A percentile compares a stretch with the other conserved stretches of the same genome.
Evolutionary conservation across 1,140 invertebrate species (phyloP).

Genomic region (Drosophila bipectinata): DNA sequence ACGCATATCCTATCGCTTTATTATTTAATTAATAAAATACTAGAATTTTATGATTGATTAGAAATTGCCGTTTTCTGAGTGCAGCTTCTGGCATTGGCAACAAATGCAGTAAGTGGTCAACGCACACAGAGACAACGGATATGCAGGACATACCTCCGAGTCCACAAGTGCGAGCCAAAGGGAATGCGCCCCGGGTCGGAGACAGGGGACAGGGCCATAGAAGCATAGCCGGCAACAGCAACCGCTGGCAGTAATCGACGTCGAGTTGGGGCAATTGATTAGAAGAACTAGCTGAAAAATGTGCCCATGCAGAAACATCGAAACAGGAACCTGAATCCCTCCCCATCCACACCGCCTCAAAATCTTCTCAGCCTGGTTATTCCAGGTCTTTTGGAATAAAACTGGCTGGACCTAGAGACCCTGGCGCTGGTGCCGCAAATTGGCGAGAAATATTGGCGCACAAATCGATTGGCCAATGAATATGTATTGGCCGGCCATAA

Average conservation of each 20-base stretch:
- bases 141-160: slow-evolving; percentile 19
- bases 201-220: background rate
- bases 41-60: background rate
- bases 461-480: slow-evolving; percentile 80
- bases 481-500: slow-evolving; percentile 59
- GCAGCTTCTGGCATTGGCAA: slow-evolving; percentile 50
- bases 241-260: slow-evolving; percentile 55
- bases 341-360: background rate
- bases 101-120: slow-evolving; percentile 64
- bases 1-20: background rate
- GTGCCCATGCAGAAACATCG: slow-evolving; percentile 34
- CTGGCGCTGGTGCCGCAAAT: slow-evolving; percentile 53
- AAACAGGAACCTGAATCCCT: slow-evolving; percentile 30
- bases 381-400: slow-evolving; percentile 14
- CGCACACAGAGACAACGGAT: slow-evolving; percentile 44
- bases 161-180: background rate
- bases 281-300: slow-evolving; percentile 65
- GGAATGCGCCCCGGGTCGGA: background rate
- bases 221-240: slow-evolving; percentile 31
- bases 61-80: slow-evolving; percentile 10
- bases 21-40: too few species aligned
- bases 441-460: slow-evolving; percentile 67
- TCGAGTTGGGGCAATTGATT: slow-evolving; percentile 71
- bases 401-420: slow-evolving; percentile 43
- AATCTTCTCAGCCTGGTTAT: slow-evolving; percentile 10